Evolutionary conservation across 1,140 invertebrate genomes (phyloP), one percentile per base, ranked within the genome.

Genomic region (Ptiloglossa arizonensis): DNA sequence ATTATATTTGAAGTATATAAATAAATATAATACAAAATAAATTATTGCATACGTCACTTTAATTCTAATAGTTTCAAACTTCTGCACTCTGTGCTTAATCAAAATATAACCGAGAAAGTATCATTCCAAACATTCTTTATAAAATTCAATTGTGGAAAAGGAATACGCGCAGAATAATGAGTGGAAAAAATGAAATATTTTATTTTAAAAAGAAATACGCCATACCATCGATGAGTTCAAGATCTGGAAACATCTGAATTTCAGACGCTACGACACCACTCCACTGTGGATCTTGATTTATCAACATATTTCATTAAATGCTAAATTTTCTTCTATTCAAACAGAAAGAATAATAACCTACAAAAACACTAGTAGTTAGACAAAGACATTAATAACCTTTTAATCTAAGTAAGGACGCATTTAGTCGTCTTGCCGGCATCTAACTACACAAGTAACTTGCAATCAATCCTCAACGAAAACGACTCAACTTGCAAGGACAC

Each of bases 161-260:
- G n/a, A n/a, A 57, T 24, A 50, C 22, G 2, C 41, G 52, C 17
- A 77, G 27, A 5, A 44, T 17, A 38, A 56, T 27, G 59, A 48
- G 41, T 5, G 15, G 29, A 67, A 50, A 46, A n/a, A 57, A 4
- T 68, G 22, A 17, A 71, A 27, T 52, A 1, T n/a, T 78, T 63
- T 72, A 17, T 63, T 44, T 69, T 24, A 5, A 44, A 50, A 27
- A 54, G n/a, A 38, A n/a, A 27, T 69, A 66, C 32, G 35, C 50
- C 84, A 46, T 79, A 89, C 88, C 88, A 88, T 87, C 88, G 38
- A 86, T 81, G 35, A 70, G 66, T 5, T 73, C 82, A n/a, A 89
- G 72, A 8, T 89, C 89, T 64, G 89, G 75, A 73, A 90, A 90
- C 79, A 88, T 89, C 50, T 79, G 79, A 80, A 86, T 77, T 17